phyloP scores from a whole-genome alignment of 1,140 invertebrate species.

The Drosophila seguyi region DNA sequence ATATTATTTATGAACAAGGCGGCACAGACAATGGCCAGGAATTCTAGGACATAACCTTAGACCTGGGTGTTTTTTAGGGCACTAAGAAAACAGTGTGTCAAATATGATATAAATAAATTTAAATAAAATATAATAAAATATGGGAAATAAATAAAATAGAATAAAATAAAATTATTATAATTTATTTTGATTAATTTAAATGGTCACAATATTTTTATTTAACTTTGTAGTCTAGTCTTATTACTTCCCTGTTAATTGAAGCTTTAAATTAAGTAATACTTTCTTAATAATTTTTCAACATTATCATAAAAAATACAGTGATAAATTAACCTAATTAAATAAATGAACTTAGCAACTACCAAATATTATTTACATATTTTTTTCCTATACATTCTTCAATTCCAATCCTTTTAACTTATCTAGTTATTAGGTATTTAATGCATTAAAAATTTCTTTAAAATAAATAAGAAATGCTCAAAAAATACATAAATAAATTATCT shows the following conservation, averaged over 20 bases:
- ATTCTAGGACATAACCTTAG: constrained; percentile 17
- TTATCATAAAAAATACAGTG: too few relatives aligned
- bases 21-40: constrained; percentile 68
- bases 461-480: background rate
- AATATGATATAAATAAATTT: background rate
- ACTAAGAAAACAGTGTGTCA: background rate
- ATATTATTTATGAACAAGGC: constrained; percentile 80
- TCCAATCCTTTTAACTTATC: accelerated
- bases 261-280: too few relatives aligned
- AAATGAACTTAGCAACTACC: too few relatives aligned
- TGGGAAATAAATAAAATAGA: background rate
- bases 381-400: too few relatives aligned
- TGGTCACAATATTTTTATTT: too few relatives aligned
- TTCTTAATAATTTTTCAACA: too few relatives aligned
- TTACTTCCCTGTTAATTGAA: too few relatives aligned
- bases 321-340: too few relatives aligned
- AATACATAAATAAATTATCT: background rate
- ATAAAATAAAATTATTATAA: too few relatives aligned
- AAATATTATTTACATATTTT: too few relatives aligned
- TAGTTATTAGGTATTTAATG: background rate
- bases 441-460: background rate
- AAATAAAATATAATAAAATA: background rate
- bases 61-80: background rate
- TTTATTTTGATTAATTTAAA: too few relatives aligned
- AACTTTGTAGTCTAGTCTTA: too few relatives aligned